Percentiles rank a stretch among this genome's conserved stretches.
Evolutionary conservation across 2,888 invertebrate species (phyloP).

Genomic region (Caenorhabditis zanzibari): DNA sequence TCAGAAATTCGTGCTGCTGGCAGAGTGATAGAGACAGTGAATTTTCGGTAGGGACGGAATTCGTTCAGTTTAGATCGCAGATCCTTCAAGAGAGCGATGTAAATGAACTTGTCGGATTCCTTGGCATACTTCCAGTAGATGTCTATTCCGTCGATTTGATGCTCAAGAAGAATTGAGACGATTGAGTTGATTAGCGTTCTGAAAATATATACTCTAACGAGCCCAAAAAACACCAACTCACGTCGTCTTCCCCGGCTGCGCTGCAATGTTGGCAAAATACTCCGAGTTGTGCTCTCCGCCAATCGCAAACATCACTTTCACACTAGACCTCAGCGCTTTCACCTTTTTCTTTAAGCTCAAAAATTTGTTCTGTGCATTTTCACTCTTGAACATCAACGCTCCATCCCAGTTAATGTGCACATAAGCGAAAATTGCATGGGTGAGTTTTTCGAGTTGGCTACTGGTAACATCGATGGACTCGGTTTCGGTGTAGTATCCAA

Average conservation of each 20-base stretch:
- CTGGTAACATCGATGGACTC: not conserved
- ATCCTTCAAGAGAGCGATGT: not conserved
- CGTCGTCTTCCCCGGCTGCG: not conserved
- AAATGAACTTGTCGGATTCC: not conserved
- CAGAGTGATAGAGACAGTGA: not conserved
- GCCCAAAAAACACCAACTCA: not conserved
- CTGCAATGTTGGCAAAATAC: not conserved
- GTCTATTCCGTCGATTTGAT: not conserved
- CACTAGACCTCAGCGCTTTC: not conserved
- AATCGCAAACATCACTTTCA: conserved; percentile 9
- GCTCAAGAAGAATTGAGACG: not conserved
- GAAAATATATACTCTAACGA: not conserved
- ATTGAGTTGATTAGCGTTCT: not conserved
- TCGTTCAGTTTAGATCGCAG: not conserved
- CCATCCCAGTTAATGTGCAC: not conserved
- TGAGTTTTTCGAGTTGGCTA: not conserved
- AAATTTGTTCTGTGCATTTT: not conserved
- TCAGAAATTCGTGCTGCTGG: not conserved
- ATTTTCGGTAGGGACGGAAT: not conserved
- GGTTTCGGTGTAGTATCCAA: not conserved
- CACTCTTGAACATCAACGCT: not conserved
- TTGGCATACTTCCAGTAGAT: not conserved
- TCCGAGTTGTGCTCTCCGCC: not conserved
- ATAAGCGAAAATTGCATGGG: conserved; percentile 3
- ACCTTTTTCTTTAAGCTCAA: not conserved